Conservation (phyloP, 2,888 invertebrate species). For the Helicoverpa assulta region DNA sequence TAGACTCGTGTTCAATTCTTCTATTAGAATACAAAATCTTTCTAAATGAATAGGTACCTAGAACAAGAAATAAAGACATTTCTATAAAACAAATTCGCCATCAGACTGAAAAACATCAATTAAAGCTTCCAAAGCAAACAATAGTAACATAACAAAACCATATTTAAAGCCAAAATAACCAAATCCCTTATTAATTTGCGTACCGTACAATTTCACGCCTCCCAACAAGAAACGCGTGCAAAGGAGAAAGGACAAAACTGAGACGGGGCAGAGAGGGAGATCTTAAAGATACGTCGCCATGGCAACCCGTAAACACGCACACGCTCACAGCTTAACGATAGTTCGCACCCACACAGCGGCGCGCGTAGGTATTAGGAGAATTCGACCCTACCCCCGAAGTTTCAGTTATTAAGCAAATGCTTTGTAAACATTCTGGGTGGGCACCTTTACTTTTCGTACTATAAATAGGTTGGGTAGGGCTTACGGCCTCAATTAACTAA, state of each 20-base stretch:
- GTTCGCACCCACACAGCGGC: conserved; percentile 72
- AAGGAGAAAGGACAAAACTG: conserved; percentile 90
- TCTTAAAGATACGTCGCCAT: conserved; percentile 90
- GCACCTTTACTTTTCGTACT: conserved; percentile 84
- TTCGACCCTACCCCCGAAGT: conserved; percentile 87
- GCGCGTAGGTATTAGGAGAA: conserved; percentile 84
- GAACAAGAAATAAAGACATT: no score
- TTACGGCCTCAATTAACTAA: conserved; percentile 83
- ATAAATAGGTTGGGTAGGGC: conserved; percentile 84
- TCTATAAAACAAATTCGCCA: not conserved
- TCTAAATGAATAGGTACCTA: no score
- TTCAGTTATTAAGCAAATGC: conserved; percentile 90
- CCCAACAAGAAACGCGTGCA: conserved; percentile 89
- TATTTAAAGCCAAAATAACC: not conserved
- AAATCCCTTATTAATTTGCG: conserved; percentile 64
- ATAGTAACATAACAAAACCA: not conserved
- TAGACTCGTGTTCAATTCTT: no score
- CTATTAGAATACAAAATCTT: no score
- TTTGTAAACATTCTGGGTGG: conserved; percentile 89
- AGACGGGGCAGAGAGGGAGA: conserved; percentile 88
- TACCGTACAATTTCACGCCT: conserved; percentile 83
- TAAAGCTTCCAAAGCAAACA: not conserved
- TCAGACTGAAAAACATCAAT: not conserved
- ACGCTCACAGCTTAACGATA: conserved; percentile 74
- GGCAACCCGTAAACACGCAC: conserved; percentile 85